phyloP scores from a whole-genome alignment of 2,113 vertebrate species.

The Phrynosoma blainvillii region DNA sequence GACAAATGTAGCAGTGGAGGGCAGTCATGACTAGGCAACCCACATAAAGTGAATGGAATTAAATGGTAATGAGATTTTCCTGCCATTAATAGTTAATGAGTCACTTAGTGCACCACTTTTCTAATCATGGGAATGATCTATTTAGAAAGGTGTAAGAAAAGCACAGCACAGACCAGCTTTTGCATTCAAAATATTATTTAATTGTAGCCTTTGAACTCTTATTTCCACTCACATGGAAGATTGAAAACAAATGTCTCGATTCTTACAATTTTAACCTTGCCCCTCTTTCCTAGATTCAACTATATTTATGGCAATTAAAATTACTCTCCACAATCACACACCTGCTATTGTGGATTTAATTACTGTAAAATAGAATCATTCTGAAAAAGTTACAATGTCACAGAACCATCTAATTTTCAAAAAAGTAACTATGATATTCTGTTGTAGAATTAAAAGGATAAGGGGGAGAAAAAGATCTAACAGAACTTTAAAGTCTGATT shows the following conservation, averaged over 20 bases:
- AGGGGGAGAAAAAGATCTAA: no score
- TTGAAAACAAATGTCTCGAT: neutral
- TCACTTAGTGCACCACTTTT: constrained; percentile 17
- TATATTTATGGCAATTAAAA: constrained; percentile 12
- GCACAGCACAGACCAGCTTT: neutral
- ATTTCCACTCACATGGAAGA: neutral
- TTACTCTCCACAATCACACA: neutral
- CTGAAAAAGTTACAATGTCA: neutral
- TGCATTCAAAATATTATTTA: constrained; percentile 16
- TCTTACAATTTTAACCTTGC: neutral
- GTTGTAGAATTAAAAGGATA: no score
- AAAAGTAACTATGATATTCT: no score
- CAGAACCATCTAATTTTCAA: neutral
- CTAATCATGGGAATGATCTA: neutral
- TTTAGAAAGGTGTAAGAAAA: constrained; percentile 19
- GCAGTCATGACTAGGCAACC: neutral
- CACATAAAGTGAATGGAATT: constrained; percentile 1
- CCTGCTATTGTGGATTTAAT: neutral
- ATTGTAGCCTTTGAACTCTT: neutral
- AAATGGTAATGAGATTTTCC: constrained; percentile 9
- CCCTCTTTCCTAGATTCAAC: neutral
- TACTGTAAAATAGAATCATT: neutral
- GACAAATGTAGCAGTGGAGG: no score
- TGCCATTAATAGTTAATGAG: constrained; percentile 1
- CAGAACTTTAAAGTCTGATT: no score